These are phyloP conservation scores for sheep (Ovis aries) DNA, from an alignment of 2,113 vertebrate genomes.

Conservation along the genomic window ARS-UI_Ramb_v3.0 NC_056056.1:128913501-128914000, in stretches of 20 bases:
- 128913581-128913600: constrained; percentile 52
- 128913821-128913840: constrained; percentile 50
- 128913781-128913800: constrained; percentile 59
- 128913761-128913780: constrained; percentile 66
- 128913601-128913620: constrained; percentile 26
- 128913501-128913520: constrained; percentile 29
- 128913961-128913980: neutral
- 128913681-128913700: constrained; percentile 51
- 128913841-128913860: neutral
- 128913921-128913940: constrained; percentile 29
- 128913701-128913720: constrained; percentile 61
- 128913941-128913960: constrained; percentile 5
- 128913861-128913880: constrained; percentile 61
- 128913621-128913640: constrained; percentile 36
- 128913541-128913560: constrained; percentile 6
- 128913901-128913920: constrained; percentile 38
- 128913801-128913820: constrained; percentile 65
- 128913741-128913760: constrained; percentile 61
- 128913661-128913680: constrained; percentile 47
- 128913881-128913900: constrained; percentile 61
- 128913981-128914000: neutral
- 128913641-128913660: constrained; percentile 46
- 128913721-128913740: constrained; percentile 56
- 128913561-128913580: constrained; percentile 2
- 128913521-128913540: neutral